Base-by-base conservation (phyloP, 2,888 invertebrate species). In the Hanleya hanleyi region DNA sequence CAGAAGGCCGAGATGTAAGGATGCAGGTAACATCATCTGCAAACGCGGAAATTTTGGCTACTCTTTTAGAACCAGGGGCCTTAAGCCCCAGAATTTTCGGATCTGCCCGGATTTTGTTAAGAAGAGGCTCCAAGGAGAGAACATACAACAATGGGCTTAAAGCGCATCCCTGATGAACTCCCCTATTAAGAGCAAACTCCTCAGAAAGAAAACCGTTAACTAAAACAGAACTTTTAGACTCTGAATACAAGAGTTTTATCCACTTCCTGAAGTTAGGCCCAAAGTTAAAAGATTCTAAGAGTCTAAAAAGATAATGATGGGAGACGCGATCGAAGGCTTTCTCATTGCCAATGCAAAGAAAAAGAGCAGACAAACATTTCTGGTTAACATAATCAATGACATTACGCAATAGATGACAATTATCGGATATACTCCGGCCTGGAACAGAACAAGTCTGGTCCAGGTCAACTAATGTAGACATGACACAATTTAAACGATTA, bases 241-340 rank as follows among this genome's bases (percentile, higher is more conserved):
- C 51, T 26, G 22, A 51, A 22, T 51, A 51, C 26, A 51, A 22
- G 51, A 51, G 51, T 51, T 51, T 12, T 7, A 51, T 51, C 51
- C 51, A 51, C 26, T 51, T 51, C 51, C 51, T 12, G 26, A 51
- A 51, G 22, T 12, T 18, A 51, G 51, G 51, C n/a, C 51, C 51
- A 26, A 51, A 51, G 22, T 26, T 26, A 51, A n/a, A 51, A 51
- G 26, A 7, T 51, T 51, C 51, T 7, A 51, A 22, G 22, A 51
- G 51, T 26, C 51, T 12, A 22, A 51, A 51, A 26, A 51, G 9
- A 22, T n/a, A 51, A 7, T 51, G n/a, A 22, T 51, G 51, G 22
- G 51, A 51, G 22, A 51, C 51, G 51, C 51, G 51, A 51, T 51
- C 51, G 22, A 51, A 51, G n/a, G 51, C 51, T 51, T 51, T 51